These are phyloP conservation scores for Chlamydotis undulata DNA, from an alignment of 2,113 vertebrate species.

Conservation along the genomic window DNA sequence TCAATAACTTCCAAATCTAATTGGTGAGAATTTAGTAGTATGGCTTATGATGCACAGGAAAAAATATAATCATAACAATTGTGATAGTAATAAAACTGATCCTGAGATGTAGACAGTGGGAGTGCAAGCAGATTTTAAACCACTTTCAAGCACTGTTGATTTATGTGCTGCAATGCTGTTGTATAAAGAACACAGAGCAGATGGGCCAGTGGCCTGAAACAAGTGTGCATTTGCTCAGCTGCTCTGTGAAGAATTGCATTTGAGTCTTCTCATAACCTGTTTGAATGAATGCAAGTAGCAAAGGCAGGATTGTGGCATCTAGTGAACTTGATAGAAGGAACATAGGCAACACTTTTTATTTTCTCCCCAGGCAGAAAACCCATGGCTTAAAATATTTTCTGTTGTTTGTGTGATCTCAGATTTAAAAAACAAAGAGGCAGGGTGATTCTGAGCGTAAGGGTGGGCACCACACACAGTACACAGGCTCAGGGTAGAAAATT, in stretches of 20 bases:
- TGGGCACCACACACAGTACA: background rate
- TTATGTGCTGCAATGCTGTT: background rate
- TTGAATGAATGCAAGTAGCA: background rate
- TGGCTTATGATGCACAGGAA: background rate
- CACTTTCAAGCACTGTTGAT: background rate
- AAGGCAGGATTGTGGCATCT: background rate
- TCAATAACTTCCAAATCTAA: conserved; percentile 55
- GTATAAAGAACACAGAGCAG: background rate
- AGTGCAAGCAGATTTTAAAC: background rate
- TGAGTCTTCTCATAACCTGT: background rate
- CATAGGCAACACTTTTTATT: background rate
- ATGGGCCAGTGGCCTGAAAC: background rate
- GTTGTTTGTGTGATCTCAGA: background rate
- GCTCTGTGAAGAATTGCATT: background rate
- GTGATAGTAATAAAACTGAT: background rate
- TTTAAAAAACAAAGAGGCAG: background rate
- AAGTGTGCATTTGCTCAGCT: background rate
- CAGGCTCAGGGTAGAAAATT: background rate
- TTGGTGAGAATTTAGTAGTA: conserved; percentile 12
- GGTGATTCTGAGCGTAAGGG: background rate
- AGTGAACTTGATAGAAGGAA: background rate
- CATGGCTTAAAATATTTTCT: background rate
- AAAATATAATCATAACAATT: background rate
- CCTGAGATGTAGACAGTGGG: background rate
- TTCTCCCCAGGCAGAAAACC: background rate